phyloP scores from a whole-genome alignment of 2,797 vertebrate genomes.

The Neostethus bicornis region DNA sequence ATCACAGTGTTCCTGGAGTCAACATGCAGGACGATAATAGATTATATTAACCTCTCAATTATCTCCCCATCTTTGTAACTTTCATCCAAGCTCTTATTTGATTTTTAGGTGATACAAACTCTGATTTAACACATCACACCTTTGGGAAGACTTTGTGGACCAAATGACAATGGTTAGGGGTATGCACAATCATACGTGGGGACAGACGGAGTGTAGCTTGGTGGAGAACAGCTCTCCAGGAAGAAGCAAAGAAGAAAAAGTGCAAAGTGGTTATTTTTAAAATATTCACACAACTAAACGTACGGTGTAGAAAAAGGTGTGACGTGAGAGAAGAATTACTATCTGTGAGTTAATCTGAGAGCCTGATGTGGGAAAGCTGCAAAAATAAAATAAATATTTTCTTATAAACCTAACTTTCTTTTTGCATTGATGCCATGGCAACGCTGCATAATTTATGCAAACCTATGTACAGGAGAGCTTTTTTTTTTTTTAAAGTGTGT shows the following conservation, averaged over 20 bases:
- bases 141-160: constrained; percentile 31
- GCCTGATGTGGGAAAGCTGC: constrained; percentile 12
- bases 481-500: constrained; percentile 50
- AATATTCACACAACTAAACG: constrained; percentile 58
- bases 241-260: constrained; percentile 75
- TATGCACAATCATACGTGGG: constrained; percentile 19
- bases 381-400: constrained; percentile 34
- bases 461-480: constrained; percentile 63
- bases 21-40: constrained; percentile 68
- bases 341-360: constrained; percentile 25
- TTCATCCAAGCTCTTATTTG: constrained; percentile 40
- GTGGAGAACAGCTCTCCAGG: constrained; percentile 54
- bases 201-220: constrained; percentile 42
- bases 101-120: constrained; percentile 28
- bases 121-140: constrained; percentile 33
- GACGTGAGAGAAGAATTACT: constrained; percentile 29
- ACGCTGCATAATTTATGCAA: constrained; percentile 71
- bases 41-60: constrained; percentile 49
- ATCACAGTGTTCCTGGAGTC: constrained; percentile 74
- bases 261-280: constrained; percentile 75
- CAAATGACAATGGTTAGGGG: constrained; percentile 12
- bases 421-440: constrained; percentile 68
- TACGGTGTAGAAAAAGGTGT: constrained; percentile 65
- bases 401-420: constrained; percentile 53
- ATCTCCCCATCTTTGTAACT: constrained; percentile 46